These are phyloP conservation scores for Micromussa lordhowensis DNA, from an alignment of 92 coral and sea anemone genomes.

Conservation along the genomic window DNA sequence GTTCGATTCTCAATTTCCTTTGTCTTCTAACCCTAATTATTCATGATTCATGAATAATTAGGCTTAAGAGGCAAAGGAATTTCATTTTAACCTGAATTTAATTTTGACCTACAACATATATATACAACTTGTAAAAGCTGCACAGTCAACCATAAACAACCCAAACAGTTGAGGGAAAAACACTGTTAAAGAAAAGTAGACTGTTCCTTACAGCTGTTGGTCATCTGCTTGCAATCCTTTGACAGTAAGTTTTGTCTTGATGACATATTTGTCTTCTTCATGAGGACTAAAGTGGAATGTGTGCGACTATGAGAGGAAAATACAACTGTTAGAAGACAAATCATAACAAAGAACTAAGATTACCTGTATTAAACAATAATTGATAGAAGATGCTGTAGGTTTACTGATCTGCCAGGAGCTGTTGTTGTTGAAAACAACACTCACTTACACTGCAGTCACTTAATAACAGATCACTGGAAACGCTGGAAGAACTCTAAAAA, in stretches of 20 bases:
- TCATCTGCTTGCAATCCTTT: slow-evolving; percentile 51
- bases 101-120: too few species aligned
- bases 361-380: too few species aligned
- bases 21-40: too few species aligned
- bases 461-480: neutral
- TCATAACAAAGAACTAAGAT: too few species aligned
- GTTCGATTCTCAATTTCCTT: too few species aligned
- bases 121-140: neutral
- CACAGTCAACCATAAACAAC: neutral
- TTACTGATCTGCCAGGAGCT: neutral
- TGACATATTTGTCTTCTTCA: slow-evolving; percentile 79
- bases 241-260: slow-evolving; percentile 85
- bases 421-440: neutral
- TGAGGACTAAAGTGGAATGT: slow-evolving; percentile 74
- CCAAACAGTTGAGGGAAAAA: neutral
- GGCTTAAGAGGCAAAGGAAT: too few species aligned
- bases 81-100: too few species aligned
- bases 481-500: neutral
- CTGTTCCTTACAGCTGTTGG: slow-evolving; percentile 19
- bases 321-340: neutral
- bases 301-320: slow-evolving; percentile 59
- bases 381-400: neutral
- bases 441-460: neutral
- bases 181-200: neutral
- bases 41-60: too few species aligned